Base-by-base conservation (phyloP, 2,797 vertebrate genomes). In the Alfaro cultratus region DNA sequence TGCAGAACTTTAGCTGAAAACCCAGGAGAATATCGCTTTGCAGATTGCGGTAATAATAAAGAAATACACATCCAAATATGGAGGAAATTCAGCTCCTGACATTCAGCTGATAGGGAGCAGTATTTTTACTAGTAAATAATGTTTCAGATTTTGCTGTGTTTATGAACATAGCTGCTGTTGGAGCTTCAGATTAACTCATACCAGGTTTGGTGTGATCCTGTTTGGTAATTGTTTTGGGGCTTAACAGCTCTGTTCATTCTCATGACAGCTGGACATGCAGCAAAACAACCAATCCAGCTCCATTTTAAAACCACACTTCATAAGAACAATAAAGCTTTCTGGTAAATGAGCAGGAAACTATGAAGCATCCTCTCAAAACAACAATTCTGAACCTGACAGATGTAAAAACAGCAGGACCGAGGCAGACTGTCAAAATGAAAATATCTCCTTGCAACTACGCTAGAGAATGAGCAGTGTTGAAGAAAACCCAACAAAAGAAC, bases 201-300 rank as follows among this genome's bases (percentile, higher is more conserved):
- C 21, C 34, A 62, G 75, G 72, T 67, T 75, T 78, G 34, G 47
- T 75, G 16, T 31, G 45, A 83, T 85, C 80, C 34, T 71, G 46
- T 80, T 49, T 62, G 71, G 79, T 72, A 75, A 77, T 72, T 79
- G 60, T 76, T 83, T 68, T 53, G 76, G 75, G 74, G 82, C 72
- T 80, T 73, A 78, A 60, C 76, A 74, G 72, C 74, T 68, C 34
- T 55, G 47, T 62, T 36, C 46, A 68, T 76, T 83, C 8, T 75
- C 5, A 72, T 43, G 47, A 74, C 46, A 64, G 67, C 68, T 80
- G 41, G 34, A 23, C 10, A 71, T 55, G 76, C 62, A 60, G 46
- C 68, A 75, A 26, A 73, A 34, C 39, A 46, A 26, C 11, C 43
- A 76, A 64, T 77, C n/a, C n/a, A 73, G 49, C n/a, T 75, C 2